Conservation (phyloP, 2,797 vertebrate genomes). For the Fistularia commersonii region DNA sequence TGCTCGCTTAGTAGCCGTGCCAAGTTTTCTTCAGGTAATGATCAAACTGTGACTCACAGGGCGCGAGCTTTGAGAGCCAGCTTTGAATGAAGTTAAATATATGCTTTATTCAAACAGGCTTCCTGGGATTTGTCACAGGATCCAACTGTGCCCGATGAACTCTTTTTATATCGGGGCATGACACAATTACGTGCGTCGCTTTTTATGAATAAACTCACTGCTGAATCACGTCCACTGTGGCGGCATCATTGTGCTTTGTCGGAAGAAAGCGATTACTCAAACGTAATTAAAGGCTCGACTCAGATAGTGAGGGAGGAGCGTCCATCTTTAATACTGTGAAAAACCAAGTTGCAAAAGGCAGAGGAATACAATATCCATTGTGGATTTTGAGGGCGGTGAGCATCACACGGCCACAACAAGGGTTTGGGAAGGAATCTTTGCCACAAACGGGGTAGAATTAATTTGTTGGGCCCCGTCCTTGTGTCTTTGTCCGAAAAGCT, state of each 20-base stretch:
- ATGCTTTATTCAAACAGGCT: conserved; percentile 43
- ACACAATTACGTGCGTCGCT: conserved; percentile 7
- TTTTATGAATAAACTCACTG: conserved; percentile 40
- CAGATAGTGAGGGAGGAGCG: conserved; percentile 35
- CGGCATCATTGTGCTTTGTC: conserved; percentile 39
- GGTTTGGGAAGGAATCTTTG: conserved; percentile 29
- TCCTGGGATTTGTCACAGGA: conserved; percentile 46
- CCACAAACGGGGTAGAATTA: conserved; percentile 13
- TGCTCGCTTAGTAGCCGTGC: conserved; percentile 49
- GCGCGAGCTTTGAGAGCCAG: conserved; percentile 28
- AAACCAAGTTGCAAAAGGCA: no score
- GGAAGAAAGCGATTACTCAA: conserved; percentile 42
- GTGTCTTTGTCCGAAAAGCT: no score
- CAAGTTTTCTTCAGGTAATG: conserved; percentile 66
- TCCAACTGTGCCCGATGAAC: conserved; percentile 15
- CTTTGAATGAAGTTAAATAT: conserved; percentile 55
- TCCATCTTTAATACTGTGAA: conserved; percentile 54
- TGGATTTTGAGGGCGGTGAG: conserved; percentile 18
- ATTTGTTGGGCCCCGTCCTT: no score
- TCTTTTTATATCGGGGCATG: conserved; percentile 15
- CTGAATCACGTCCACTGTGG: conserved; percentile 56
- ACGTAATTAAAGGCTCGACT: conserved; percentile 57
- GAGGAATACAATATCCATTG: conserved; percentile 33
- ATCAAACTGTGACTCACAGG: conserved; percentile 59
- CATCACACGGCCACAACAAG: conserved; percentile 12